These are phyloP conservation scores for Sycobia sp. DNA, from an alignment of 1,140 invertebrate genomes.

Conservation along the genomic window DNA sequence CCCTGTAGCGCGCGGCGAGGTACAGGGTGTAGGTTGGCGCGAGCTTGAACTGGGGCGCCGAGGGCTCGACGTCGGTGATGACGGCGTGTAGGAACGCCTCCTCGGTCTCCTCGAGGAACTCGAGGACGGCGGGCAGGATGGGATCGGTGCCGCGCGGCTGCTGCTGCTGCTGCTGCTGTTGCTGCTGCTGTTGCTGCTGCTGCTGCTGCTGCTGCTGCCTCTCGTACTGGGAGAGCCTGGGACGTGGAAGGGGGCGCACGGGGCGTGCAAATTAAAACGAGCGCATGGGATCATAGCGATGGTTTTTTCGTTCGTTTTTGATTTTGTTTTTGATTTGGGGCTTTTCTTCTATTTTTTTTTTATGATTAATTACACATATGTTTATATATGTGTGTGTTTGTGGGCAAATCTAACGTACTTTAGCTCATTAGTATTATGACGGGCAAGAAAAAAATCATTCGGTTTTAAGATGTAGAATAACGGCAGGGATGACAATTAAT, in stretches of 20 bases:
- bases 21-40: constrained; percentile 95
- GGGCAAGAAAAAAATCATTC: too few relatives aligned
- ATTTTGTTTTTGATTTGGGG: too few relatives aligned
- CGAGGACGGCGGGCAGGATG: constrained; percentile 90
- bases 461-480: too few relatives aligned
- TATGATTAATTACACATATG: too few relatives aligned
- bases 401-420: too few relatives aligned
- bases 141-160: constrained; percentile 78
- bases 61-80: constrained; percentile 85
- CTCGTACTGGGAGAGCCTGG: constrained; percentile 64
- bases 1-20: constrained; percentile 87
- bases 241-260: constrained; percentile 6
- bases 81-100: constrained; percentile 87
- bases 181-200: constrained; percentile 59
- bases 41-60: constrained; percentile 82
- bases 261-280: background rate
- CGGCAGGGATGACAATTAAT: too few relatives aligned
- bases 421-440: too few relatives aligned
- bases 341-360: too few relatives aligned
- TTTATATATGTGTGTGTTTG: too few relatives aligned
- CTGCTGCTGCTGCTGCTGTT: constrained; percentile 60
- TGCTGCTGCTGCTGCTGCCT: constrained; percentile 55
- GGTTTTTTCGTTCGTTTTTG: background rate
- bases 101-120: constrained; percentile 93
- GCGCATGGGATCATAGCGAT: too few relatives aligned